Evolutionary conservation across 2,888 invertebrate genomes (phyloP), one percentile per base, ranked within the genome.

Genomic region (Phyto melanocephala): DNA sequence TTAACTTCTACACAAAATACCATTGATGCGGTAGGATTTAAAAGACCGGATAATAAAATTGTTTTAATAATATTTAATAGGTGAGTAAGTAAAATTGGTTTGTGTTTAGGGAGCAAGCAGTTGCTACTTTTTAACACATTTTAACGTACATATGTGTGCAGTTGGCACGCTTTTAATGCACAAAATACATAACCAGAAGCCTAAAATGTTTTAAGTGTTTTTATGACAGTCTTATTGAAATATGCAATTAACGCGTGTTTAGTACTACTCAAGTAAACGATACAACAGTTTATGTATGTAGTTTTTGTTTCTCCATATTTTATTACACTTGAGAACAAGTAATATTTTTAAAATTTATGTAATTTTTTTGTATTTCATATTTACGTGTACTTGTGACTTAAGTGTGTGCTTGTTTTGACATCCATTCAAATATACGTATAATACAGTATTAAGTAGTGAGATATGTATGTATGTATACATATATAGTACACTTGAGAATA

Each of bases 61-160:
- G 92, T 92, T 1, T 85, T 93, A 63, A 90, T 94, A 42, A 85
- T 94, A 52, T 91, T 93, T 80, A 95, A 95, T 87, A 89, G 87
- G 94, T 94, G 89, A 90, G 91, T 88, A 63, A 11, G 28, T 28
- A 67, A 24, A 37, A 40, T 37, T 11, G n/a, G 22, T 33, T 58
- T 13, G n/a, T 2, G 37, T 50, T 37, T 28, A 60, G 15, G 35
- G 15, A 7, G 15, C 15, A 35, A 7, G 15, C 15, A 35, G 50
- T 22, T 56, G 17, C 8, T 22, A 7, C 4, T 28, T 28, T 28
- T 28, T 28, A 28, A 28, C 28, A 28, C 28, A 52, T 8, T 42
- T 17, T 17, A 11, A n/a, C 3, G 13, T 17, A n/a, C n/a, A n/a
- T n/a, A n/a, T n/a, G n/a, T n/a, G n/a, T n/a, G n/a, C n/a, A 54